phyloP scores from a whole-genome alignment of 2,113 vertebrate species.

The Thamnaconus septentrionalis region DNA sequence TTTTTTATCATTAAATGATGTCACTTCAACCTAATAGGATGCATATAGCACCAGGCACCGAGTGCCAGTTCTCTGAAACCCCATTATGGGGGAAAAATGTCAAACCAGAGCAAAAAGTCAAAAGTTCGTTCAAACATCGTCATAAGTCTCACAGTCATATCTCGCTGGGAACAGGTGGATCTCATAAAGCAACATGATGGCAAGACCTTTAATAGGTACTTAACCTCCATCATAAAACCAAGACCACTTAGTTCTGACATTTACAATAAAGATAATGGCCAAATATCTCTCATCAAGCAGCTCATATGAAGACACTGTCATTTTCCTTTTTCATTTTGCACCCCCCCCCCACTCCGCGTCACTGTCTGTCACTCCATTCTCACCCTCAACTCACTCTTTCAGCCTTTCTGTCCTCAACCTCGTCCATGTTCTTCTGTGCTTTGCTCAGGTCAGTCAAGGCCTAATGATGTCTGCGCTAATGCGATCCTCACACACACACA shows the following conservation, averaged over 20 bases:
- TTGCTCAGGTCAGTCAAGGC: slow-evolving; percentile 25
- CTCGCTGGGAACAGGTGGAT: no score
- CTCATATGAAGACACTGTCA: no score
- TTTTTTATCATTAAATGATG: no score
- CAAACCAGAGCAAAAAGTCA: no score
- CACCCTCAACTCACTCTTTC: not conserved
- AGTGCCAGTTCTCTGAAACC: no score
- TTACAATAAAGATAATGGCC: not conserved
- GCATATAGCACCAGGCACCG: no score
- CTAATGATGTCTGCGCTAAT: slow-evolving; percentile 39
- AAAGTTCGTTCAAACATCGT: no score
- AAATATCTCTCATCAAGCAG: not conserved
- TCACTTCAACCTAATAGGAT: no score
- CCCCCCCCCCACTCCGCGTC: not conserved
- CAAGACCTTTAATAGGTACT: no score
- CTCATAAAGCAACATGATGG: no score
- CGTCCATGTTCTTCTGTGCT: not conserved
- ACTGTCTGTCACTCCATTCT: not conserved
- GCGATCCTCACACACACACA: slow-evolving; percentile 12
- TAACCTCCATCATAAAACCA: not conserved
- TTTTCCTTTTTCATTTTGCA: not conserved
- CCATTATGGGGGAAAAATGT: no score
- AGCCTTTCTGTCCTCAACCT: not conserved
- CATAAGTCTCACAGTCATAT: no score
- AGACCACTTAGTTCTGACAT: not conserved